Percentiles rank a stretch among this genome's conserved stretches.
phyloP scores from a whole-genome alignment of 2,797 vertebrate species.

The Sebastes reedi region DNA sequence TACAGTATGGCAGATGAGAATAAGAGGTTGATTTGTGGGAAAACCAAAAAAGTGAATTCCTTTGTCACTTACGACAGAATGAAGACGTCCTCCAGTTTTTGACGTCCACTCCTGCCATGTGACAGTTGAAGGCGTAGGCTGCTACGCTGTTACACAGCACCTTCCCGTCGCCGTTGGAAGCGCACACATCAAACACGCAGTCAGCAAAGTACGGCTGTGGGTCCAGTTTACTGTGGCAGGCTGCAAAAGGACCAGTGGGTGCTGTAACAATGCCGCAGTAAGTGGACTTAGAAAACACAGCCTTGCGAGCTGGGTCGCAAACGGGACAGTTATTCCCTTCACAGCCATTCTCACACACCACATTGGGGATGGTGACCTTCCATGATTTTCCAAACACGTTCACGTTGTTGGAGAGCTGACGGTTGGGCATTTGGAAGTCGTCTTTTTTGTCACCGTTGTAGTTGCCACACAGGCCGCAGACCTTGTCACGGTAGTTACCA shows the following conservation, averaged over 20 bases:
- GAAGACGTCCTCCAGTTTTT: constrained; percentile 76
- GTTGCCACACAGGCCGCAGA: constrained; percentile 82
- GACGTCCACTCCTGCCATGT: constrained; percentile 61
- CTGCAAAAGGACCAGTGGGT: constrained; percentile 71
- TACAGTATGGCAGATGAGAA: not conserved
- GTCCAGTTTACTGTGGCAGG: constrained; percentile 68
- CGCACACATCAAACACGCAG: constrained; percentile 78
- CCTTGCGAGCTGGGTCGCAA: constrained; percentile 54
- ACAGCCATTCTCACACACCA: constrained; percentile 70
- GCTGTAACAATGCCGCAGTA: constrained; percentile 75
- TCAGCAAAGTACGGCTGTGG: constrained; percentile 73
- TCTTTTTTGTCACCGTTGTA: constrained; percentile 72
- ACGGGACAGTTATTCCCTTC: constrained; percentile 61
- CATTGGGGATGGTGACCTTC: constrained; percentile 67
- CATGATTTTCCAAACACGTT: constrained; percentile 70
- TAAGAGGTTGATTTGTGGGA: not conserved
- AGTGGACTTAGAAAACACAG: constrained; percentile 59
- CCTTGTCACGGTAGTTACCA: constrained; percentile 69
- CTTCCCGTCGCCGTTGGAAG: constrained; percentile 60
- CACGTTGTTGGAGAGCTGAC: constrained; percentile 59
- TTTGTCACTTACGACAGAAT: constrained; percentile 80
- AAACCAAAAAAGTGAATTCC: not conserved
- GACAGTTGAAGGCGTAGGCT: constrained; percentile 75
- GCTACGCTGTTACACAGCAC: constrained; percentile 76
- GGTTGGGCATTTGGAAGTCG: constrained; percentile 76